These are phyloP conservation scores for Drosophila stalkeri DNA, from an alignment of 2,888 invertebrate genomes.

Conservation along the genomic window DNA sequence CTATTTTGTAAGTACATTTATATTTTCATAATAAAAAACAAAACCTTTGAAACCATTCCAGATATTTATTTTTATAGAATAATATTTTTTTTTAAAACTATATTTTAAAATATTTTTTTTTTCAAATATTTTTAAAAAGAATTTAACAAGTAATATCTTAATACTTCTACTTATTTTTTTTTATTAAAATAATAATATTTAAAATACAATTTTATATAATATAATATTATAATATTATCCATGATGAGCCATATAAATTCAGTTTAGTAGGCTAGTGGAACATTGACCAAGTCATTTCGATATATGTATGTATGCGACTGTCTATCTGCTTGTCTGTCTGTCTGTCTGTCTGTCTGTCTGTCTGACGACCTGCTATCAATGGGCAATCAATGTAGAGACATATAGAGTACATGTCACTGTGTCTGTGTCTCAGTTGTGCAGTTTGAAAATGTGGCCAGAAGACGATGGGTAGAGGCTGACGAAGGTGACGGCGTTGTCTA, in stretches of 20 bases:
- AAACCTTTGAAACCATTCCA: no score
- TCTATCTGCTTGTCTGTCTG: no score
- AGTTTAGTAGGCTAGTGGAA: constrained; percentile 36
- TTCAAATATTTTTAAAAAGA: not conserved
- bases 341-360: constrained; percentile 7
- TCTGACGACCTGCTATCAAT: constrained; percentile 46
- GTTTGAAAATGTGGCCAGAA: constrained; percentile 13
- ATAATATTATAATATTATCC: not conserved
- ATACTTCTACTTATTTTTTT: not conserved
- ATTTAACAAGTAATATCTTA: not conserved
- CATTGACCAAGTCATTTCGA: constrained; percentile 37
- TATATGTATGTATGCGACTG: constrained; percentile 5
- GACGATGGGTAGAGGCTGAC: constrained; percentile 10
- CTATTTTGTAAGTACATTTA: no score
- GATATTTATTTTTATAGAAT: no score
- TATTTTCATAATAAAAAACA: no score
- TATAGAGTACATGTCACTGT: constrained; percentile 5
- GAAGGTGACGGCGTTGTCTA: constrained; percentile 41
- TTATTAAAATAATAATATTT: not conserved
- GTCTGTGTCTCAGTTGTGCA: not conserved
- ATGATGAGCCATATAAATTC: constrained; percentile 3
- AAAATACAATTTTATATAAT: no score
- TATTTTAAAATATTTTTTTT: not conserved
- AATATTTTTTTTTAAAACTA: no score
- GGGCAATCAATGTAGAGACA: constrained; percentile 53